Conservation (phyloP, 2,888 invertebrate genomes). For the Sclerodermus sp. region DNA sequence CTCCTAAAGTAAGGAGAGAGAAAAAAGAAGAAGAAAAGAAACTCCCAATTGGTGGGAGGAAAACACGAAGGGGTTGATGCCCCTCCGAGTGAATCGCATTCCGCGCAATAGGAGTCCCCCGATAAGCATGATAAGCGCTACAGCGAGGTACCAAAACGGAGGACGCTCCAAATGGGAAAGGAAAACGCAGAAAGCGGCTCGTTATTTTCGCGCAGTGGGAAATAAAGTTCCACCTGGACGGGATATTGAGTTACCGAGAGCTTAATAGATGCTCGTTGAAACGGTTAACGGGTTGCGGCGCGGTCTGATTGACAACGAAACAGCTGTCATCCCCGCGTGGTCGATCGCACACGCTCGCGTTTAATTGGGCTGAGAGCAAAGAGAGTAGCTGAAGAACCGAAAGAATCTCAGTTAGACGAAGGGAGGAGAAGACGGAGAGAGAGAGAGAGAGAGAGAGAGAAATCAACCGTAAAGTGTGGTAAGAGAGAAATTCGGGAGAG, state of each 20-base stretch:
- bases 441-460: neutral
- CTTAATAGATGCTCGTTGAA: slow-evolving; percentile 21
- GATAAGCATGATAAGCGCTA: too few species aligned
- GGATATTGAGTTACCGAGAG: slow-evolving; percentile 20
- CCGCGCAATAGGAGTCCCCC: too few species aligned
- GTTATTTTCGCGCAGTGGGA: slow-evolving; percentile 17
- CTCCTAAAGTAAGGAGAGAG: too few species aligned
- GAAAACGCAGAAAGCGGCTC: slow-evolving; percentile 3
- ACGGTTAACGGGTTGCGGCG: slow-evolving; percentile 15
- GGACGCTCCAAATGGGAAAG: too few species aligned
- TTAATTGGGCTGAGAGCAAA: slow-evolving; percentile 28
- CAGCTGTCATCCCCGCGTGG: slow-evolving; percentile 26
- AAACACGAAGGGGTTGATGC: too few species aligned
- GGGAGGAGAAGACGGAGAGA: too few species aligned
- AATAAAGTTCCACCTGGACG: slow-evolving; percentile 16
- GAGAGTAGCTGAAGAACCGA: too few species aligned
- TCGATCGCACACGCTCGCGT: slow-evolving; percentile 9
- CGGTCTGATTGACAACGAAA: slow-evolving; percentile 24
- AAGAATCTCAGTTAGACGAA: too few species aligned
- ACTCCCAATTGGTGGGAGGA: too few species aligned
- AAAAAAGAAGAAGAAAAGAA: too few species aligned
- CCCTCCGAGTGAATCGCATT: too few species aligned
- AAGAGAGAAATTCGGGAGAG: slow-evolving; percentile 13
- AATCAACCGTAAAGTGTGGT: slow-evolving; percentile 2
- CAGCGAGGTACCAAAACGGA: too few species aligned